Evolutionary conservation across 2,888 invertebrate species (phyloP), one percentile per base, ranked within the genome.

Genomic region (Eupithecia subumbrata): DNA sequence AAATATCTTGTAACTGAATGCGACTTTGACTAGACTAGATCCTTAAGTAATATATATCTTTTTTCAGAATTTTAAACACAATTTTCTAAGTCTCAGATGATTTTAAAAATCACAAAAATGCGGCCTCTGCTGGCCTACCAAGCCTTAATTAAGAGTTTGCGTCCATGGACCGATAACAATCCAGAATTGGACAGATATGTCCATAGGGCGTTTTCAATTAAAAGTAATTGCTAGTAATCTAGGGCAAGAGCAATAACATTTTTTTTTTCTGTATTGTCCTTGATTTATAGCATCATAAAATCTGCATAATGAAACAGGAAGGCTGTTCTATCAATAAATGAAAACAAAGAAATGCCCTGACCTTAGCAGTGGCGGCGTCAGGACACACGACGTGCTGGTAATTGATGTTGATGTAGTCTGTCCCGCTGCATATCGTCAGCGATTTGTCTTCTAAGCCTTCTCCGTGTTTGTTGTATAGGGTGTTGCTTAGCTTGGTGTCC

Each of bases 341-440:
- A 48, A 45, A 60, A 16, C 56, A 18, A 34, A 18, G 25, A 60
- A 60, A 40, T 45, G 71, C 40, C 72, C 80, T 75, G 95, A 99
- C 99, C 97, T 98, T 98, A 68, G 99, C 99, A 30, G 97, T 98
- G 81, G 97, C 97, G 25, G 97, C 96, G 94, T 98, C 98, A 18
- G 98, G 97, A 88, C 99, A 99, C 79, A 99, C 98, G 84, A 99
- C 97, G 92, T 99, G 99, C 87, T 99, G 99, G 93, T 99, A 99
- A 93, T 98, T 99, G 90, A 99, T 99, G 94, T 99, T 99, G 89
- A 99, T 99, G 92, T 99, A 98, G 94, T 99, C 99, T 22, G 98
- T 98, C 16, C 99, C 99, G 88, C 99, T 99, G 93, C 99, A 99
- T 87, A 99, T 98, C 78, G 99, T 99, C 71, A 99, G 95, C 8